Base-by-base conservation (phyloP, 2,888 invertebrate species). In the Phlogophora meticulosa region DNA sequence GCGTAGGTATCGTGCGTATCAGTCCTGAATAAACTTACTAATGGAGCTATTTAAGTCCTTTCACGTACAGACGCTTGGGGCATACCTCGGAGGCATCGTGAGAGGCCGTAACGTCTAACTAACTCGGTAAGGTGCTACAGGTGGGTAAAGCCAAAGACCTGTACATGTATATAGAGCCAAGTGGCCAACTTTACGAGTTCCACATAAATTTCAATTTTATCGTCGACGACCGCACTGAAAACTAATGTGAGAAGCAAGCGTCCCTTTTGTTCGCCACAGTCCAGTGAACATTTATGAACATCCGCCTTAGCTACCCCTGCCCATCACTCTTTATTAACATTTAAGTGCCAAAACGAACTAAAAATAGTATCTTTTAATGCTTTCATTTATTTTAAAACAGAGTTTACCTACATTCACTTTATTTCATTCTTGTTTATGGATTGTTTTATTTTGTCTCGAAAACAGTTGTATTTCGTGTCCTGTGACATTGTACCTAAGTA, bases 151-250 rank as follows among this genome's bases (percentile, higher is more conserved):
- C 76, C 74, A 69, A 75, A 66, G 66, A 51, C 32, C 64, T 72
- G 69, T 48, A 65, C 57, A 74, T 76, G 75, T 78, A 78, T 79
- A 84, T 78, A 81, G 72, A 74, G 60, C 73, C 78, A 66, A 76
- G 75, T 76, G 67, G 68, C 69, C 61, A 76, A 82, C 82, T 87
- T 89, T 88, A 89, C 86, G 86, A 86, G 81, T 68, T 69, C 58
- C 80, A 80, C 87, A 87, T 88, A 87, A 86, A 87, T 87, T 86
- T 80, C 79, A 76, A 83, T 82, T 86, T 89, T 88, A 88, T 87
- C 82, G 81, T 80, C 76, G 72, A 65, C 74, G 65, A 80, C 77
- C 80, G 79, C 74, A 75, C 76, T 78, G 78, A 78, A 85, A 83
- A 80, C 73, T 68, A 73, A 75, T 78, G 73, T 67, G 68, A 78